These are phyloP conservation scores for Tachina lurida DNA, from an alignment of 2,888 invertebrate genomes.

Conservation along the genomic window DNA sequence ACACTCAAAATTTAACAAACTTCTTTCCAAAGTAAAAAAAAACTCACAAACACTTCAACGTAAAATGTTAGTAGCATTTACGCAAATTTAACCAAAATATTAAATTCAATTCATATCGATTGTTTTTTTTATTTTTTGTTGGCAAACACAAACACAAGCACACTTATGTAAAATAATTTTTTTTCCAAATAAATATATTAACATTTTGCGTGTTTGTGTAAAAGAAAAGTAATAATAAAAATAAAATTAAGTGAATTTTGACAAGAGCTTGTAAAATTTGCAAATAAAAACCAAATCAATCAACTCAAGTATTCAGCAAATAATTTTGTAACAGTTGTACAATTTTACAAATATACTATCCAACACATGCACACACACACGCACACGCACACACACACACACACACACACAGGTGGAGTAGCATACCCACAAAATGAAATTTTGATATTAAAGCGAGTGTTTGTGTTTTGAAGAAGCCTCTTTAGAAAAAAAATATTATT, in stretches of 20 bases:
- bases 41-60: neutral
- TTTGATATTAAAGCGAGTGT: conserved; percentile 19
- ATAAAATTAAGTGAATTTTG: conserved; percentile 58
- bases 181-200: conserved; percentile 1
- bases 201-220: neutral
- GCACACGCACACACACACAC: neutral
- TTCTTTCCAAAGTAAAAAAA: neutral
- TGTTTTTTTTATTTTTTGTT: conserved; percentile 3
- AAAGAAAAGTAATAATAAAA: conserved; percentile 32
- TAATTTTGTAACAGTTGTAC: conserved; percentile 63
- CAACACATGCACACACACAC: neutral
- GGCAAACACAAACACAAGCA: neutral
- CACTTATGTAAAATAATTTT: conserved; percentile 5
- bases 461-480: conserved; percentile 18
- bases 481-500: conserved; percentile 28
- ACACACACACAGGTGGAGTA: too few relatives aligned
- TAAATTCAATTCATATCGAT: conserved; percentile 41
- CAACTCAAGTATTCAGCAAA: conserved; percentile 68
- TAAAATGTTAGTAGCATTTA: neutral
- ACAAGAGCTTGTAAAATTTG: conserved; percentile 64
- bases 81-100: conserved; percentile 20
- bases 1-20: neutral
- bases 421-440: neutral
- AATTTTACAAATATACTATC: neutral
- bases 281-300: conserved; percentile 67